Evolutionary conservation across 2,888 invertebrate genomes (phyloP), one percentile per base, ranked within the genome.

Genomic region (Pherbina coryleti): DNA sequence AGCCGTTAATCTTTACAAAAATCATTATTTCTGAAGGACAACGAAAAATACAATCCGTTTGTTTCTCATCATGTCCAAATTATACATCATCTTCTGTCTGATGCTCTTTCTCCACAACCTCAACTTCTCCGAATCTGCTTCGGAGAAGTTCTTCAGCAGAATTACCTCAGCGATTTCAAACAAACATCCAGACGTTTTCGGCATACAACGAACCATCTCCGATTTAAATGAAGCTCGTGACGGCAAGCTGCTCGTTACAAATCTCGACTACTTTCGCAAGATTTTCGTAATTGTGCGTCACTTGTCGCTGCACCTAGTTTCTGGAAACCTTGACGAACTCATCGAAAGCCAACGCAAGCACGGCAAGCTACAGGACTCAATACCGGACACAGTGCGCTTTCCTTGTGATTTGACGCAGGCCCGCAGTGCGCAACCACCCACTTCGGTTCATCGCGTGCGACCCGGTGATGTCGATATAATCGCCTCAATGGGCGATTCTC

Each of bases 381-480:
- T 88, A 3, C 81, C 86, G 0, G 62, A 74, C 0, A 79, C 76
- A 2, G 79, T 83, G 17, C 84, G 86, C 17, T 91, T 91, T 83
- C 89, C 89, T 2, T 91, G 91, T 67, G 78, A 86, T 51, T 80
- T 87, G 22, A 86, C 86, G 49, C 82, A 85, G 19, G 85, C 86
- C 0, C 85, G 90, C 0, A 89, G 89, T 0, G 51, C 34, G 0
- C 80, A 37, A 3, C 80, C 89, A 8, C 93, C 93, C 0, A 88
- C 85, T 7, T 91, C 90, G 28, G 92, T 93, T 19, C 91, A 93
- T 84, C 84, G 89, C 69, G 82, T 93, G 66, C 89, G 91, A 17
- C 86, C 86, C 17, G 93, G 93, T 5, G 93, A 93, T 83, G 91
- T 93, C 37, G 92, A 93, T 81, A 88, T 93, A 0, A 88, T 93